These are phyloP conservation scores for Lipotes vexillifer DNA, from an alignment of 2,113 vertebrate species.

Conservation along the genomic window DNA sequence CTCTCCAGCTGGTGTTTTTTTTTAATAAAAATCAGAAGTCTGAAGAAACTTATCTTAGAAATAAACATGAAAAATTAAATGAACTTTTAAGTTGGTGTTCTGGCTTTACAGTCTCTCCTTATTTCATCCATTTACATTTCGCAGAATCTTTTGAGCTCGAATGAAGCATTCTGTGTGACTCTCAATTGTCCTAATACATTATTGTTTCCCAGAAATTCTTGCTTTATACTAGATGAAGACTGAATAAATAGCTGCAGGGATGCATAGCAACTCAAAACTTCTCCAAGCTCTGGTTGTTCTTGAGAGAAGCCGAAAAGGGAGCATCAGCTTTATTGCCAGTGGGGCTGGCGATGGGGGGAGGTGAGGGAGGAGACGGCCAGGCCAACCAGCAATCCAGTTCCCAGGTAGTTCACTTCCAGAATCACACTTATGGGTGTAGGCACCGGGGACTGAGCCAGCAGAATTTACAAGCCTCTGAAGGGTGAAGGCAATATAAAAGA, in stretches of 20 bases:
- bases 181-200: not conserved
- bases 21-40: constrained; percentile 15
- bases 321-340: not conserved
- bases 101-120: not conserved
- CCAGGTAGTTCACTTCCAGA: not conserved
- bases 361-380: no score
- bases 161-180: not conserved
- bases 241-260: not conserved
- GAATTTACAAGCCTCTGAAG: not conserved
- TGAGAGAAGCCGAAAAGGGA: not conserved
- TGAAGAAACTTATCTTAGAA: not conserved
- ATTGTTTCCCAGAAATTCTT: not conserved
- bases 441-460: not conserved
- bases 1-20: not conserved
- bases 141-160: not conserved
- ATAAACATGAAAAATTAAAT: not conserved
- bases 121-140: not conserved
- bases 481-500: not conserved
- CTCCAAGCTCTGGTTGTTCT: not conserved
- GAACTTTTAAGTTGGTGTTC: not conserved
- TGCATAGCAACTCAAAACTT: not conserved
- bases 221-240: not conserved
- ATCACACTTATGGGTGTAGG: not conserved
- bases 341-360: not conserved
- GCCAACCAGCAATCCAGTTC: not conserved